A percentile compares a stretch with the other conserved stretches of the same genome.
These are phyloP conservation scores for Laspeyria flexula DNA, from an alignment of 2,888 invertebrate genomes.

Conservation along the genomic window DNA sequence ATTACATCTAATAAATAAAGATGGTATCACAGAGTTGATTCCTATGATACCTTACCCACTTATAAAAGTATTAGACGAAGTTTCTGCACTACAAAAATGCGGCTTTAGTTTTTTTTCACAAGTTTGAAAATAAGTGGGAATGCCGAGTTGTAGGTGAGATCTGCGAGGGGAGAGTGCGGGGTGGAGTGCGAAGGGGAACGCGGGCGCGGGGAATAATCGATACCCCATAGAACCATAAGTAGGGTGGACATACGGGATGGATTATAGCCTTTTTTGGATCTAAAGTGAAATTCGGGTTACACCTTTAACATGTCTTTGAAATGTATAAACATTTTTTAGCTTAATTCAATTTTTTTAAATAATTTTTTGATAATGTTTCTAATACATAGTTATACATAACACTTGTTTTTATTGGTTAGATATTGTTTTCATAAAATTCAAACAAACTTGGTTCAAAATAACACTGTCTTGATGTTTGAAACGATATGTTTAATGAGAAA, in stretches of 20 bases:
- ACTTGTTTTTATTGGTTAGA: too few species aligned
- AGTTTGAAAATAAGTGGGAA: conserved; percentile 49
- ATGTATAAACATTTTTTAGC: neutral
- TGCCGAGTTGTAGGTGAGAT: conserved; percentile 47
- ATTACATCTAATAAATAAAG: too few species aligned
- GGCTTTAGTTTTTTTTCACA: conserved; percentile 36
- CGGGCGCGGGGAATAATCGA: conserved; percentile 66
- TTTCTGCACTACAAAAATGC: conserved; percentile 26
- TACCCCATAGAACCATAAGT: conserved; percentile 80
- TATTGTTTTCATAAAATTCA: too few species aligned
- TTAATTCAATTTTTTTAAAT: too few species aligned
- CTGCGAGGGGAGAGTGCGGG: conserved; percentile 43
- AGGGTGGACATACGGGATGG: conserved; percentile 75
- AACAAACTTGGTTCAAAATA: too few species aligned
- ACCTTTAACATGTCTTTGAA: neutral
- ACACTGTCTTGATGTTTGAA: too few species aligned
- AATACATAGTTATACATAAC: too few species aligned
- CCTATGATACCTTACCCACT: too few species aligned
- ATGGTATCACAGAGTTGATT: too few species aligned
- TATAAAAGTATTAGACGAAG: conserved; percentile 22
- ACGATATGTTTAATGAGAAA: too few species aligned
- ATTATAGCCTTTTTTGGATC: conserved; percentile 66
- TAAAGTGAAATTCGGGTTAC: conserved; percentile 46
- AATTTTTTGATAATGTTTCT: too few species aligned
- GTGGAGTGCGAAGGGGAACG: conserved; percentile 17